phyloP scores from a whole-genome alignment of 2,113 vertebrate genomes.

The Caracal caracal region DNA sequence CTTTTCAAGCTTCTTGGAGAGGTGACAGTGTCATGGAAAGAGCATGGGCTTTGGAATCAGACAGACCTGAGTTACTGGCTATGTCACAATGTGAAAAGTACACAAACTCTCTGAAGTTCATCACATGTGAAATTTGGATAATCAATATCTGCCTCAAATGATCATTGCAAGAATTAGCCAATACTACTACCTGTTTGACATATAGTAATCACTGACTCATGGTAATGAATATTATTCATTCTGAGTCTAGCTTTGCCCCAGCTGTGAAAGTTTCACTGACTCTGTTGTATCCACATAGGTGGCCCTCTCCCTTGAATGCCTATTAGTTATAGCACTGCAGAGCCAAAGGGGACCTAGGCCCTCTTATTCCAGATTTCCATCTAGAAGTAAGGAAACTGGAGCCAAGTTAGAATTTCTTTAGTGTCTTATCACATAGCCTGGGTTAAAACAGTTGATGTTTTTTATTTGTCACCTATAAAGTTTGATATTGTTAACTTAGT shows the following conservation, averaged over 20 bases:
- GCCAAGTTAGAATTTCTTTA: neutral
- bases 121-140: neutral
- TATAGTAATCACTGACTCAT: neutral
- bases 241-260: neutral
- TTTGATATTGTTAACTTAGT: neutral
- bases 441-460: neutral
- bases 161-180: neutral
- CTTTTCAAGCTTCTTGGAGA: neutral
- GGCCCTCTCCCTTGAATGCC: neutral
- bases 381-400: neutral
- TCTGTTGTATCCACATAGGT: neutral
- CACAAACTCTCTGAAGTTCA: neutral
- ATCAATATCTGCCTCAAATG: neutral
- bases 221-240: neutral
- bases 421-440: neutral
- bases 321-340: neutral
- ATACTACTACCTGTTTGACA: neutral
- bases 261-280: neutral
- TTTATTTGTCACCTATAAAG: neutral
- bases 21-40: neutral
- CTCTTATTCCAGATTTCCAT: neutral
- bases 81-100: neutral
- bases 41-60: neutral
- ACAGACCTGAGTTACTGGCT: neutral
- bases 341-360: neutral